A percentile compares a stretch with the other conserved stretches of the same genome.
Conservation (phyloP, 2,888 invertebrate genomes). For the Nephrotoma guestfalica region DNA sequence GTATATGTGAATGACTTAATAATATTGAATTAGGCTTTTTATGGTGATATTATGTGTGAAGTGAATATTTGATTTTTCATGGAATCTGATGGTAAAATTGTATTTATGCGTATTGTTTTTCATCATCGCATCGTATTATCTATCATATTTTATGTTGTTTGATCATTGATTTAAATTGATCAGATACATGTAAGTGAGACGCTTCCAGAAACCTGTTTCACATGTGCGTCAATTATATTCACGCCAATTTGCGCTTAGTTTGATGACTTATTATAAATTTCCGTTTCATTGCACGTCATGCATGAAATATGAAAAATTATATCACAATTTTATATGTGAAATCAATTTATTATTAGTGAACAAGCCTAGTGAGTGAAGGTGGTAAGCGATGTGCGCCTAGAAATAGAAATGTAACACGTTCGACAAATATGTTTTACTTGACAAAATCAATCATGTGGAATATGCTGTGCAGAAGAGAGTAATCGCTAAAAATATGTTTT, state of each 20-base stretch:
- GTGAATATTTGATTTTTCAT: neutral
- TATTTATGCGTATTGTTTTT: neutral
- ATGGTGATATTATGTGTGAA: neutral
- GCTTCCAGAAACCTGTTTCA: neutral
- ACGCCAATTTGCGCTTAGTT: neutral
- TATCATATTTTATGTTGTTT: neutral
- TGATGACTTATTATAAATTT: neutral
- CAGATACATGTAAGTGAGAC: neutral
- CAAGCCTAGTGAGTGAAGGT: no score
- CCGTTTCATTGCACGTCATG: neutral
- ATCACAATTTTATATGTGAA: no score
- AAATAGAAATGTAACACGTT: no score
- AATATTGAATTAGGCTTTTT: neutral
- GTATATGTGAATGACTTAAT: neutral
- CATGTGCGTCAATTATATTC: neutral
- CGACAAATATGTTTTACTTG: no score
- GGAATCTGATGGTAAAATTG: neutral
- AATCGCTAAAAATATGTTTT: no score
- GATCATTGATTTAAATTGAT: neutral
- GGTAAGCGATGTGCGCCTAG: no score
- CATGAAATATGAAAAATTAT: no score
- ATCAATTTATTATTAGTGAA: no score
- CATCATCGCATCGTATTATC: neutral
- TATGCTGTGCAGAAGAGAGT: no score
- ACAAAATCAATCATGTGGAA: no score